Evolutionary conservation across 2,113 vertebrate genomes (phyloP).

Genomic region (Castor canadensis): DNA sequence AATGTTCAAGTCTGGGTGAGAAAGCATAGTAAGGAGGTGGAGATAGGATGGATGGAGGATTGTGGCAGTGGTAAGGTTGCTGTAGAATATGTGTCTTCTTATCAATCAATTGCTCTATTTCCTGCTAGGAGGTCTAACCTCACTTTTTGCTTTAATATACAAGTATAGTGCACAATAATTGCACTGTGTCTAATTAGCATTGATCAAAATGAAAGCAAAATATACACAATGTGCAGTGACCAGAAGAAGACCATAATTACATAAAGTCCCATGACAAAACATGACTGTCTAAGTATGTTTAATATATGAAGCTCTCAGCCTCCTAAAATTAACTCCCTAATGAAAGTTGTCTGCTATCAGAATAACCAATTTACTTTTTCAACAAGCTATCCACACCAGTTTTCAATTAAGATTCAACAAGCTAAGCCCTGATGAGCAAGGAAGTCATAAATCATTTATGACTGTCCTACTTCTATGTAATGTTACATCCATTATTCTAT

Average conservation of each 20-base stretch:
- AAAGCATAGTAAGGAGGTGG: not conserved
- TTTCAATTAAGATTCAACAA: conserved; percentile 84
- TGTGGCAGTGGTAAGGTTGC: not conserved
- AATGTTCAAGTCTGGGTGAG: not conserved
- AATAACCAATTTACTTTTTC: conserved; percentile 80
- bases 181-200: not conserved
- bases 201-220: conserved; percentile 69
- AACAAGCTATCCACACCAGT: conserved; percentile 72
- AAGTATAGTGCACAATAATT: conserved; percentile 16
- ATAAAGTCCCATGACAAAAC: conserved; percentile 59
- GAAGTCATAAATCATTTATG: conserved; percentile 82
- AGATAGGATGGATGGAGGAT: not conserved
- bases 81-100: not conserved
- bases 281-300: conserved; percentile 69
- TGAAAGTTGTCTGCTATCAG: conserved; percentile 81
- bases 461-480: conserved; percentile 75
- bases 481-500: conserved; percentile 80
- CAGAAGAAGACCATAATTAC: conserved; percentile 75
- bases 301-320: conserved; percentile 63
- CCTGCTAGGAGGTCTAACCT: not conserved
- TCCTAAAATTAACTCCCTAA: conserved; percentile 82
- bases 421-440: conserved; percentile 72
- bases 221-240: conserved; percentile 40
- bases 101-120: not conserved
- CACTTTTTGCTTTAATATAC: not conserved